These are phyloP conservation scores for Pachypanchax playfairii DNA, from an alignment of 2,113 vertebrate genomes.

Conservation along the genomic window DNA sequence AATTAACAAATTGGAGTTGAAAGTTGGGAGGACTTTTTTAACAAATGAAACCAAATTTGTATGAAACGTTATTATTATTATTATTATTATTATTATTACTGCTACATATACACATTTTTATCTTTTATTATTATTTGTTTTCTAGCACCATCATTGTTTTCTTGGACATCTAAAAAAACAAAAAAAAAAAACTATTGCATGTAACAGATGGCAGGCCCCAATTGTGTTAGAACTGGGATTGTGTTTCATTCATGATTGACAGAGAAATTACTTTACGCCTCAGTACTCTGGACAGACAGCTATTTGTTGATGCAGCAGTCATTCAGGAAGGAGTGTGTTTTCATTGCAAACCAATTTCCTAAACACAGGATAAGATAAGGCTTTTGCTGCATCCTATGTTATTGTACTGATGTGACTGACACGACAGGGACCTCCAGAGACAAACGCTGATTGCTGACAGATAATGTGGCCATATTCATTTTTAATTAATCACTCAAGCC, in stretches of 20 bases:
- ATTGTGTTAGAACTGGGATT: conserved; percentile 29
- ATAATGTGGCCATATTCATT: conserved; percentile 7
- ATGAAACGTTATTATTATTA: too few species aligned
- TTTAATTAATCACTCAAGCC: conserved; percentile 19
- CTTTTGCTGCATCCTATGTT: conserved; percentile 13
- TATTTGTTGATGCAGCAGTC: conserved; percentile 51
- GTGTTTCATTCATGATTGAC: conserved; percentile 51
- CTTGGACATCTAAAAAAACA: conserved; percentile 12
- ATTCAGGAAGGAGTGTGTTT: conserved; percentile 40
- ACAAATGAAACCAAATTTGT: too few species aligned
- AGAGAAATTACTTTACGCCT: conserved; percentile 48
- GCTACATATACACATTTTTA: too few species aligned
- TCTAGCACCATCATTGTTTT: background rate
- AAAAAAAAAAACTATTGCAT: conserved; percentile 25
- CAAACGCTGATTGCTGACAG: conserved; percentile 15
- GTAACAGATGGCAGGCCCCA: conserved; percentile 37
- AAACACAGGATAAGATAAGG: conserved; percentile 35
- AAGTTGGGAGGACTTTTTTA: too few species aligned
- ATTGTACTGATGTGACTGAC: conserved; percentile 28
- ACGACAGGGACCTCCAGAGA: conserved; percentile 13
- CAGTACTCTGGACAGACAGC: conserved; percentile 38
- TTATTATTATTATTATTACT: too few species aligned
- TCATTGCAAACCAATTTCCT: conserved; percentile 49
- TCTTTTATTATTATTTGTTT: background rate
- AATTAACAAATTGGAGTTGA: too few species aligned